phyloP scores from a whole-genome alignment of 2,888 invertebrate genomes.

The Panzeria rudis region DNA sequence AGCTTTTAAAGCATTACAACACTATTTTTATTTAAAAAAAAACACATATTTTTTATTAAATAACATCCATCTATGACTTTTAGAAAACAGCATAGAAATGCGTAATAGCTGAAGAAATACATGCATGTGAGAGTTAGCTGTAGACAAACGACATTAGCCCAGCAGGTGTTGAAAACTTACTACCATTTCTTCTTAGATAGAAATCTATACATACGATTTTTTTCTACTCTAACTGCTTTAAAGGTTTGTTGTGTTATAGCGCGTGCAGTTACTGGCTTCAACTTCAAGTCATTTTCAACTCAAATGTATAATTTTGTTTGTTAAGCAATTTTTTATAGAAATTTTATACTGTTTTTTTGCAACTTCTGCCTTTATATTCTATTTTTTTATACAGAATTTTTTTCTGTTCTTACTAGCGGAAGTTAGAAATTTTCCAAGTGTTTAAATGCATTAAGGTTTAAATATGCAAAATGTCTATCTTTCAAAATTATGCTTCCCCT shows the following conservation, averaged over 20 bases:
- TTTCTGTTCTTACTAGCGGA: slow-evolving; percentile 56
- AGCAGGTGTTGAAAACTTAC: slow-evolving; percentile 71
- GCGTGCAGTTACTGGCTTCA: slow-evolving; percentile 41
- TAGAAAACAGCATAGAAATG: slow-evolving; percentile 27
- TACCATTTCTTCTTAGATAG: slow-evolving; percentile 46
- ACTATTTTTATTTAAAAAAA: slow-evolving; percentile 23
- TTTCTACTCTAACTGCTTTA: background rate
- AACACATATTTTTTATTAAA: background rate
- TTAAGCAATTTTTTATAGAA: slow-evolving; percentile 38
- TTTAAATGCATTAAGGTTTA: slow-evolving; percentile 63
- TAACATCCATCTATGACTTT: slow-evolving; percentile 27
- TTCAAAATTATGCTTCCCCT: slow-evolving; percentile 2
- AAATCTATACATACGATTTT: slow-evolving; percentile 59
- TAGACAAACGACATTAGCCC: slow-evolving; percentile 46
- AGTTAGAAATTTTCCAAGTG: slow-evolving; percentile 71
- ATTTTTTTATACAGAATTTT: slow-evolving; percentile 13
- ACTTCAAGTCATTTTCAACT: slow-evolving; percentile 3
- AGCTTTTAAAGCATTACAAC: slow-evolving; percentile 1
- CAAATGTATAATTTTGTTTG: slow-evolving; percentile 40
- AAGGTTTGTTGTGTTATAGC: slow-evolving; percentile 43
- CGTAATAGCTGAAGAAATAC: slow-evolving; percentile 63
- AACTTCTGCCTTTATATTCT: slow-evolving; percentile 28
- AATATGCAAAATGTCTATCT: slow-evolving; percentile 65
- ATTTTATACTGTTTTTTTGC: background rate
- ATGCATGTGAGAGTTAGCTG: slow-evolving; percentile 2